Percentiles rank a stretch among this genome's conserved stretches.
Conservation (phyloP, 2,797 vertebrate genomes). For the Lagorchestes hirsutus region DNA sequence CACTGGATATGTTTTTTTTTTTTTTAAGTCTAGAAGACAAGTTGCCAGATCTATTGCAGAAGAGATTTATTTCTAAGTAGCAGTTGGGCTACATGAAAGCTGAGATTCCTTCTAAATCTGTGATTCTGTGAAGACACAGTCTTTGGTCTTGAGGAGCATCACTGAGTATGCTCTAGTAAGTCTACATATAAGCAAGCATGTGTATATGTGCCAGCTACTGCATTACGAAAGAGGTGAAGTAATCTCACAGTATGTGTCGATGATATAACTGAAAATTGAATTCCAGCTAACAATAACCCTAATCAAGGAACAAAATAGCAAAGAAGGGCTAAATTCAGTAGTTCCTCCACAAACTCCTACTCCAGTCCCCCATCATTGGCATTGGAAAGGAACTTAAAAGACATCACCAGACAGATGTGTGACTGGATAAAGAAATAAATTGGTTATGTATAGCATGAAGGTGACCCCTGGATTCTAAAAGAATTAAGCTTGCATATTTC, state of each 20-base stretch:
- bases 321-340: neutral
- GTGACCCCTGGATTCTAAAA: neutral
- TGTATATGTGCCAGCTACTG: neutral
- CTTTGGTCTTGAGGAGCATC: neutral
- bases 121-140: neutral
- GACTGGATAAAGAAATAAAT: neutral
- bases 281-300: neutral
- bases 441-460: neutral
- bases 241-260: neutral
- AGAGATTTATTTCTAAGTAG: neutral
- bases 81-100: neutral
- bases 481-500: neutral
- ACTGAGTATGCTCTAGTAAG: neutral
- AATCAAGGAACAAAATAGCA: neutral
- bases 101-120: neutral
- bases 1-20: neutral
- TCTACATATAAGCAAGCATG: neutral
- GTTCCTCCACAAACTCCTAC: neutral
- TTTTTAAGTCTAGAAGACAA: neutral
- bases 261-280: neutral
- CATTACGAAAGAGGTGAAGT: neutral
- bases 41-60: neutral
- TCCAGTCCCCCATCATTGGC: neutral
- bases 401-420: neutral
- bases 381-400: neutral